phyloP scores from a whole-genome alignment of 2,888 invertebrate genomes.

The Drosophila longiperda region DNA sequence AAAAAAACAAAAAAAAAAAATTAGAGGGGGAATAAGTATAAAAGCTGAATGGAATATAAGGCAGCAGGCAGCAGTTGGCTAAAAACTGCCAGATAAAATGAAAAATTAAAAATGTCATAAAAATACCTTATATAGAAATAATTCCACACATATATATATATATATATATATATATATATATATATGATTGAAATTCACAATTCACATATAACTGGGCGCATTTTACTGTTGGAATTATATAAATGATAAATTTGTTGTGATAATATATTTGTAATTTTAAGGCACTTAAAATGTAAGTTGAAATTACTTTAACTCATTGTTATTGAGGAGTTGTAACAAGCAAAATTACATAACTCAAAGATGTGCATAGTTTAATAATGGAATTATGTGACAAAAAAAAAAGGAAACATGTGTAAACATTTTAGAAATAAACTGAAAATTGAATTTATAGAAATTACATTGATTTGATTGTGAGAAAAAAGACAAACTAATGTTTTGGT shows the following conservation, averaged over 20 bases:
- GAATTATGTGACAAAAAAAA: not conserved
- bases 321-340: not conserved
- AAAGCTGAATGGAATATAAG: conserved; percentile 3
- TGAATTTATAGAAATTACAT: not conserved
- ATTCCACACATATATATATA: conserved; percentile 4
- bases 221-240: not conserved
- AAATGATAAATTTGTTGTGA: not conserved
- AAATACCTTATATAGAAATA: conserved; percentile 24
- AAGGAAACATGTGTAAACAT: not conserved
- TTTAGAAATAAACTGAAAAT: not conserved
- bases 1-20: not conserved
- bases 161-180: conserved; percentile 10
- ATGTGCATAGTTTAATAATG: not conserved
- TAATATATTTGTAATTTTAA: not conserved
- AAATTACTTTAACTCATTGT: not conserved
- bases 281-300: not conserved
- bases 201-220: conserved; percentile 19
- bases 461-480: not conserved
- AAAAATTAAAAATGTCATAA: conserved; percentile 63
- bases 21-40: conserved; percentile 2
- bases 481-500: not conserved
- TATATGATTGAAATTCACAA: conserved; percentile 8
- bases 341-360: not conserved
- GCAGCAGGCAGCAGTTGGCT: conserved; percentile 26
- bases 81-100: conserved; percentile 71